Conservation (phyloP, 2,888 invertebrate species). For the Ethmia dodecea region DNA sequence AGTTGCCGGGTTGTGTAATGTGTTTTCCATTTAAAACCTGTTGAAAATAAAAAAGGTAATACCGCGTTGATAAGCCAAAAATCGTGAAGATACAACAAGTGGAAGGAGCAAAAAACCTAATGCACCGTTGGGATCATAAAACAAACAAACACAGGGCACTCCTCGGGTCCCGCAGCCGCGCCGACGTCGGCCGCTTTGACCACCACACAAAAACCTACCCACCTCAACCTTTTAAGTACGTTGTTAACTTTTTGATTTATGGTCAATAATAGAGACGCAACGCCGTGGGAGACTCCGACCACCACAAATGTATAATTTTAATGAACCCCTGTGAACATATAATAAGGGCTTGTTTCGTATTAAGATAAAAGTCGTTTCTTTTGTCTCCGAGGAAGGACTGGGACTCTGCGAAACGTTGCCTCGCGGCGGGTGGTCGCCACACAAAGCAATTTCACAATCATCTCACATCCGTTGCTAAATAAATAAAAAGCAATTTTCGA, state of each 20-base stretch:
- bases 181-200: slow-evolving; percentile 64
- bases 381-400: slow-evolving; percentile 35
- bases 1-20: too few species aligned
- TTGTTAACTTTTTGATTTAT: slow-evolving; percentile 78
- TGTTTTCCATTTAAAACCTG: slow-evolving; percentile 28
- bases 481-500: slow-evolving; percentile 24
- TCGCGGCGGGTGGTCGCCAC: slow-evolving; percentile 50
- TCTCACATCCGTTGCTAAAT: slow-evolving; percentile 23
- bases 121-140: slow-evolving; percentile 73
- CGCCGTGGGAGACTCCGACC: slow-evolving; percentile 73
- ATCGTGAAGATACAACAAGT: slow-evolving; percentile 65
- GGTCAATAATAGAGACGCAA: slow-evolving; percentile 76
- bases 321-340: slow-evolving; percentile 67
- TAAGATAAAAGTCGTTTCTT: slow-evolving; percentile 44
- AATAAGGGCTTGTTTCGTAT: slow-evolving; percentile 59
- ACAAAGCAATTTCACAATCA: slow-evolving; percentile 33
- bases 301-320: slow-evolving; percentile 68
- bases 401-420: slow-evolving; percentile 30
- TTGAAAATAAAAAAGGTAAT: slow-evolving; percentile 33
- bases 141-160: slow-evolving; percentile 69
- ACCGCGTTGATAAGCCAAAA: slow-evolving; percentile 57
- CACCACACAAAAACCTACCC: slow-evolving; percentile 67
- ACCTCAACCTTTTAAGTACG: slow-evolving; percentile 74
- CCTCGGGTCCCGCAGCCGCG: slow-evolving; percentile 44
- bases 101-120: slow-evolving; percentile 64